Evolutionary conservation across 2,113 vertebrate species (phyloP), one percentile per base, ranked within the genome.

Genomic region (Melospiza georgiana): DNA sequence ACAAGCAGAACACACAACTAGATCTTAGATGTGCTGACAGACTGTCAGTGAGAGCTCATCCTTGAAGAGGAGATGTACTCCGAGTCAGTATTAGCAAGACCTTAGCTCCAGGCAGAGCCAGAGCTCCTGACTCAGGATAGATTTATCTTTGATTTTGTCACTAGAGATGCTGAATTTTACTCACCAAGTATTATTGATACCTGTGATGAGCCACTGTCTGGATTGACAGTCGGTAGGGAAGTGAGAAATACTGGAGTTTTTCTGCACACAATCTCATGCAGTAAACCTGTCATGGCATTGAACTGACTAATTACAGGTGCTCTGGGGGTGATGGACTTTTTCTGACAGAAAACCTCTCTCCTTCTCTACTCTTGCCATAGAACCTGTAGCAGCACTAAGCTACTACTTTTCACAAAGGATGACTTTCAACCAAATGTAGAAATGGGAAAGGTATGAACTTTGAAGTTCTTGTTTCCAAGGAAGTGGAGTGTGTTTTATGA

Each of bases 391-490:
- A 67, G 25, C 11, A 23, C 12, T 19, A 62, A 63, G 19, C 10
- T 37, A 30, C 10, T 30, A 3, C 5, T 0, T 80, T 92, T 86
- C 1, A 1, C 2, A 5, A 48, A 35, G 48, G 22, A 24, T 41
- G 8, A 44, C 68, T 71, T 84, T 49, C n/a, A 66, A 41, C 6
- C 12, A 48, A 94, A 63, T 7, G 11, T 30, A 62, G 65, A 69
- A 68, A 69, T 22, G 27, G 19, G 35, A 58, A 31, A 84, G 84
- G 4, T 11, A 28, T 24, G 28, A 22, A 39, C 4, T 4, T 1
- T 25, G 22, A 80, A 46, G 15, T 72, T 43, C 3, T 35, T 58
- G 15, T 68, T 90, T 69, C 39, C 7, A 44, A 71, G 31, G 15
- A 27, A 63, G 21, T 18, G 11, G 4, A 28, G 20, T 1, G 1